Conservation (phyloP, 2,888 invertebrate species). For the Dendrolimus pini region DNA sequence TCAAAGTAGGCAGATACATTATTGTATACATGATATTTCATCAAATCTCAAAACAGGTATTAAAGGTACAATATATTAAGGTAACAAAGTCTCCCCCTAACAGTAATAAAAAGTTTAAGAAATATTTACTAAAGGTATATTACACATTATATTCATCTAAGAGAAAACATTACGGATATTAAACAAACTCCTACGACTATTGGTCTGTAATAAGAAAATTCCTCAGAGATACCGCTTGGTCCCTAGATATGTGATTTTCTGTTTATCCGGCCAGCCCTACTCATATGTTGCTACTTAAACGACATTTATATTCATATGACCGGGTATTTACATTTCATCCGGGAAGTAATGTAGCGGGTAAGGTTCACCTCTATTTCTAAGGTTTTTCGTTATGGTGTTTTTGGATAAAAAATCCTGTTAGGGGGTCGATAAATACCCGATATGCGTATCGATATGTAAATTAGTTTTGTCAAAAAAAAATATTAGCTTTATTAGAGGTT, state of each 20-base stretch:
- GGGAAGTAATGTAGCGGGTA: slow-evolving; percentile 45
- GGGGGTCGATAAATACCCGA: slow-evolving; percentile 15
- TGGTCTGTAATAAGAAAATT: background rate
- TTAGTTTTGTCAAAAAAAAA: background rate
- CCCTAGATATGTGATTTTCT: background rate
- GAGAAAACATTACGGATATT: background rate
- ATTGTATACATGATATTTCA: too few species aligned
- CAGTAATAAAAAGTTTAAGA: background rate
- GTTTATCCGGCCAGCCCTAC: background rate
- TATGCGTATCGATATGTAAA: slow-evolving; percentile 16
- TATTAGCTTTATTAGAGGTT: too few species aligned
- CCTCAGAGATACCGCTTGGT: background rate
- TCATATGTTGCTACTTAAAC: slow-evolving; percentile 44
- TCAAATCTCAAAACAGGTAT: too few species aligned
- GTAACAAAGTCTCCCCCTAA: too few species aligned
- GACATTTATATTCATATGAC: slow-evolving; percentile 73
- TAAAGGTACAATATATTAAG: too few species aligned
- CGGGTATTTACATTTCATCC: slow-evolving; percentile 69
- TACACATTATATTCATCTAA: too few species aligned
- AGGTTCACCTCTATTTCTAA: slow-evolving; percentile 35
- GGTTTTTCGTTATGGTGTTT: slow-evolving; percentile 29
- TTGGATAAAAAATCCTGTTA: slow-evolving; percentile 19
- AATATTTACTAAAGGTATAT: background rate
- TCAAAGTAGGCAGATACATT: too few species aligned
- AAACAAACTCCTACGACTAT: background rate